Base-by-base conservation (phyloP, 2,888 invertebrate genomes). In the Drosophila recens region DNA sequence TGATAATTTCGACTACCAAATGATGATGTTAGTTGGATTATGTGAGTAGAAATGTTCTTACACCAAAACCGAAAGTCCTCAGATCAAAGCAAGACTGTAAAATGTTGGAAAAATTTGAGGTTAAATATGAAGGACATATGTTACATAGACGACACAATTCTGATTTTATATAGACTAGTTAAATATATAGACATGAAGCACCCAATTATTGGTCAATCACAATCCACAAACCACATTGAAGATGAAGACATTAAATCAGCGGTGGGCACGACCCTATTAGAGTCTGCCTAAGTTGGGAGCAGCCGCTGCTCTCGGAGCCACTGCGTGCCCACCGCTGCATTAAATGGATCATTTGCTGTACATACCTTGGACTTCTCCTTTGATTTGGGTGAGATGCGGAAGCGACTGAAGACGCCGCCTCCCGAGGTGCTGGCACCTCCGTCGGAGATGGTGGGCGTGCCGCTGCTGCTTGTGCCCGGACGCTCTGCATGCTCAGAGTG, bases 351-450 rank as follows among this genome's bases (percentile, higher is more conserved):
- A 20, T 27, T 11, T 4, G 36, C 9, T n/a, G 30, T n/a, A 71
- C 90, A 93, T 92, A 95, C 95, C 94, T 95, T 95, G 54, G 94
- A 94, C 90, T 94, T 94, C 69, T 94, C 94, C 92, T 95, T 95
- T 9, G 94, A 93, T 91, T 94, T 95, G 17, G 95, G 94, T 27
- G 95, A 94, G 61, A 95, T 93, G 80, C 94, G 93, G 87, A 94
- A 94, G 87, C 94, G 94, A 63, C 95, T 94, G 73, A 95, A 94
- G 78, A 93, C 90, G 58, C 92, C 90, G 36, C 84, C 87, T 3
- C 72, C 75, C 3, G 40, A 15, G 9, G 40, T 40, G n/a, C 81
- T 30, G 2, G 30, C 80, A n/a, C 74, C 67, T 13, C 72, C 57
- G 43, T 90, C 90, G 52, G 90, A 85, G 65, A 88, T 75, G 38